Conservation (phyloP, 2,888 invertebrate species). For the Mythimna vitellina region DNA sequence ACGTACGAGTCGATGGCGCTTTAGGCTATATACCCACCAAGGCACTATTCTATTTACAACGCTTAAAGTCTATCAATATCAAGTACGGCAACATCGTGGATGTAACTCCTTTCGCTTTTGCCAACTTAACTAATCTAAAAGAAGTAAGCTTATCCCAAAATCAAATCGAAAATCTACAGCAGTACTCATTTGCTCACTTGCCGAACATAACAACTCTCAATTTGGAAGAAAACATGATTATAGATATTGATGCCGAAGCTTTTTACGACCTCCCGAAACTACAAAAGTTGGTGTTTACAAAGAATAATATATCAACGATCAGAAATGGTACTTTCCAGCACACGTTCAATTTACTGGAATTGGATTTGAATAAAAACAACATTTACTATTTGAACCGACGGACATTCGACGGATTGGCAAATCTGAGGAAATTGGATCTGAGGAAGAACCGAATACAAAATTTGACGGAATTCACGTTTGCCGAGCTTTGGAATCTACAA, state of each 20-base stretch:
- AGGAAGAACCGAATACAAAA: conserved; percentile 94
- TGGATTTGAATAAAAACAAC: conserved; percentile 95
- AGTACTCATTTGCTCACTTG: conserved; percentile 93
- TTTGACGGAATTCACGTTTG: conserved; percentile 95
- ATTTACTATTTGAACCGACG: conserved; percentile 94
- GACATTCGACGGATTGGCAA: conserved; percentile 94
- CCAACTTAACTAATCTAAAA: conserved; percentile 93
- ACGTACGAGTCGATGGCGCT: conserved; percentile 93
- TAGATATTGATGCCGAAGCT: conserved; percentile 93
- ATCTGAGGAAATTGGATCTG: conserved; percentile 93
- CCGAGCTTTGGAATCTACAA: conserved; percentile 93
- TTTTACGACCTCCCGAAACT: conserved; percentile 94
- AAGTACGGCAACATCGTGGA: conserved; percentile 94
- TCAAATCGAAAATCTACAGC: conserved; percentile 92
- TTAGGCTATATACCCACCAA: conserved; percentile 93
- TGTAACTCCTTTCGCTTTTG: conserved; percentile 93
- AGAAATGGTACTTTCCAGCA: conserved; percentile 96
- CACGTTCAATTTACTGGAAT: conserved; percentile 93
- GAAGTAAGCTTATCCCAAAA: conserved; percentile 93
- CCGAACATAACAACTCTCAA: conserved; percentile 92
- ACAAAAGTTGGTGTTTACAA: conserved; percentile 94
- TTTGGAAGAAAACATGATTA: conserved; percentile 94
- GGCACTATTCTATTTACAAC: conserved; percentile 92
- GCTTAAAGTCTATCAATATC: conserved; percentile 92
- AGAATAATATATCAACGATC: conserved; percentile 95